Evolutionary conservation across 1,140 invertebrate species (phyloP), one percentile per base, ranked within the genome.

Genomic region (Ruditapes philippinarum): DNA sequence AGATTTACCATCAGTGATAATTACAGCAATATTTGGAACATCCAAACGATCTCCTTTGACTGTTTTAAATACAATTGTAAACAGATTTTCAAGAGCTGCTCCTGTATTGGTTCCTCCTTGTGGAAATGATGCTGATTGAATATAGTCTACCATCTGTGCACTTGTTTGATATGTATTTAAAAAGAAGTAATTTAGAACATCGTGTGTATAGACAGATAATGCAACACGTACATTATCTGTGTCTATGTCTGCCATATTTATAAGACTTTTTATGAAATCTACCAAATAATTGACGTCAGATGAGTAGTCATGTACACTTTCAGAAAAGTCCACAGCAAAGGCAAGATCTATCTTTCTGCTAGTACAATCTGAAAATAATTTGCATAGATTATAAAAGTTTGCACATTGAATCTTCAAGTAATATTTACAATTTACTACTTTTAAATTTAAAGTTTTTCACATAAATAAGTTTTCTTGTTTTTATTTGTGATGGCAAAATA

Each of bases 1-100:
- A 14, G 93, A 93, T 45, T 90, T 87, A 74, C 93, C 93, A 73
- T 73, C 68, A 11, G 68, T 73, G 31, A 73, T 40, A 73, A 73
- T 33, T 7, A 73, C 38, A 38, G 28, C 68, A 17, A 73, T 73
- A 40, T 73, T 73, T 25, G 14, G 31, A 12, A n/a, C 68, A 73
- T 33, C 68, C 9, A 9, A 40, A n/a, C 68, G 68, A 33, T 73
- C 68, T 12, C 68, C 68, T 36, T 14, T 38, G 7, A n/a, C 3
- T 38, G 68, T 7, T 9, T 5, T 73, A 73, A 73, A 73, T 17
- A 73, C 38, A 12, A 11, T 5, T 11, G 7, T 38, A 40, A 33
- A 38, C 4, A 73, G 31, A n/a, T 73, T 36, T n/a, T 36, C 38
- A 14, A 73, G 68, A 14, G 68, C 68, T 19, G 5, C 25, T 17